Conservation (phyloP, 2,888 invertebrate genomes). For the Pelosia muscerda region DNA sequence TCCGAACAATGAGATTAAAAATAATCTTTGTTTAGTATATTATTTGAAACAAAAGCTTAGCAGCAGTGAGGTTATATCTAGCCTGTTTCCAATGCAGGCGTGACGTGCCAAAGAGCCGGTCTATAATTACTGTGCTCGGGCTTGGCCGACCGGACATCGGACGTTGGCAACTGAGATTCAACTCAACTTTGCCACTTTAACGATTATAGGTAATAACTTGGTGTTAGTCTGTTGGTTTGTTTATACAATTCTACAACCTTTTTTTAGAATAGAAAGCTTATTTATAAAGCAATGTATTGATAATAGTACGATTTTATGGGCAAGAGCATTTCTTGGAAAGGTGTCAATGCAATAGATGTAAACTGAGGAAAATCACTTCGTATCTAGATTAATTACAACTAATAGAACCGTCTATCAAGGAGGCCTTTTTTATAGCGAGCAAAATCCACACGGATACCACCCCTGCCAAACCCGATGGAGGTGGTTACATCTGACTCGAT, state of each 20-base stretch:
- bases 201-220: conserved; percentile 44
- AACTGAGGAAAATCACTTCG: neutral
- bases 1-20: neutral
- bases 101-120: conserved; percentile 54
- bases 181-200: conserved; percentile 45
- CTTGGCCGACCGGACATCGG: conserved; percentile 52
- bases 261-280: neutral
- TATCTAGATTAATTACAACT: neutral
- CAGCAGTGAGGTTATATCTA: conserved; percentile 27
- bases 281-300: neutral
- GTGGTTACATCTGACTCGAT: too few relatives aligned
- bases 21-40: neutral
- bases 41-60: conserved; percentile 19
- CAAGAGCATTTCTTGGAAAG: too few relatives aligned
- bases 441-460: too few relatives aligned
- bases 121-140: conserved; percentile 53
- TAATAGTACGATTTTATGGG: too few relatives aligned
- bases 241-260: neutral
- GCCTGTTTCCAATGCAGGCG: conserved; percentile 29
- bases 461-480: too few relatives aligned
- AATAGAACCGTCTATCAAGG: neutral
- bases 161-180: conserved; percentile 35
- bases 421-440: too few relatives aligned
- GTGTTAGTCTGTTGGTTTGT: conserved; percentile 31
- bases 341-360: too few relatives aligned